These are phyloP conservation scores for Perca schrenkii DNA, from an alignment of 2,113 vertebrate species.

Conservation along the genomic window DNA sequence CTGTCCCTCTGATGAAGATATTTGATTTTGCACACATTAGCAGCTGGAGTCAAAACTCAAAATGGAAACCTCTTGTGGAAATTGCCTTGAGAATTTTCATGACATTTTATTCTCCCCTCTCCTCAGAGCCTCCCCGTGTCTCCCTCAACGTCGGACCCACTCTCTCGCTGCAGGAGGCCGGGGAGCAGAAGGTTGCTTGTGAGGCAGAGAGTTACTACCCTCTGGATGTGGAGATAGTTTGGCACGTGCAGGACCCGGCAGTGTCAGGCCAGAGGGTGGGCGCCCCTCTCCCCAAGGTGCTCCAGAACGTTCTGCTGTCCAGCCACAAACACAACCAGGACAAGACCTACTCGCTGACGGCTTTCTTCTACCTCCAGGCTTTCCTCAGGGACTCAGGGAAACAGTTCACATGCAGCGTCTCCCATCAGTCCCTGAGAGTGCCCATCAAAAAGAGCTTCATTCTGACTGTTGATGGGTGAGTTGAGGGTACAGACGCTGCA, in stretches of 20 bases:
- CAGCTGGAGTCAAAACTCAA: not conserved
- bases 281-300: slow-evolving; percentile 62
- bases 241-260: slow-evolving; percentile 68
- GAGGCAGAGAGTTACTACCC: slow-evolving; percentile 80
- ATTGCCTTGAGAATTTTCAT: not conserved
- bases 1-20: not conserved
- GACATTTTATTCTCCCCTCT: not conserved
- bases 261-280: slow-evolving; percentile 31
- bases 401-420: slow-evolving; percentile 81
- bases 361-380: slow-evolving; percentile 81
- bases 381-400: slow-evolving; percentile 62
- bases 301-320: slow-evolving; percentile 80
- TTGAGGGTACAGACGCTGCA: too few species aligned
- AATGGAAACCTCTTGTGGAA: not conserved
- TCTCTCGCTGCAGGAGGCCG: slow-evolving; percentile 70
- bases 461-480: slow-evolving; percentile 79
- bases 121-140: slow-evolving; percentile 82
- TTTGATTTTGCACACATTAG: too few species aligned
- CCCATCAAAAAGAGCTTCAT: slow-evolving; percentile 83
- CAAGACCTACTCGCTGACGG: slow-evolving; percentile 80
- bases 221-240: slow-evolving; percentile 79
- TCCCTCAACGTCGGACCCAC: slow-evolving; percentile 63
- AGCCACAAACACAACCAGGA: slow-evolving; percentile 80
- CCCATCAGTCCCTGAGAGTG: slow-evolving; percentile 77
- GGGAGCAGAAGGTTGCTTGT: slow-evolving; percentile 81